Conservation (phyloP, 2,888 invertebrate genomes). For the Lottia gigantea region DNA sequence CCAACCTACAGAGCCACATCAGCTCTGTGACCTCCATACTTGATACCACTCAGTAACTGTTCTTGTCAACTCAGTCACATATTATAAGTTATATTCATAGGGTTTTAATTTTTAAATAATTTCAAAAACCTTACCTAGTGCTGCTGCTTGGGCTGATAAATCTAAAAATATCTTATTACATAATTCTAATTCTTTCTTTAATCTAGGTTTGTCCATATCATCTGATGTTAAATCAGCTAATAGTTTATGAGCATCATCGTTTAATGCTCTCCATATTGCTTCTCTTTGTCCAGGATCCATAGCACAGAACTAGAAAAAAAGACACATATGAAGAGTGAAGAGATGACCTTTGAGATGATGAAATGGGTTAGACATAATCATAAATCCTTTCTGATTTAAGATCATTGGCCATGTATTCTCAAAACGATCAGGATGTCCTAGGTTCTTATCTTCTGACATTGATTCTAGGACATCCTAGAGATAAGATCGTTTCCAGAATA, state of each 20-base stretch:
- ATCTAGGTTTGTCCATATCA: conserved; percentile 76
- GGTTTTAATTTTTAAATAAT: neutral
- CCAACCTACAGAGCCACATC: no score
- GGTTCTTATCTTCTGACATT: no score
- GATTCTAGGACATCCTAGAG: no score
- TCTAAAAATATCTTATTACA: conserved; percentile 94
- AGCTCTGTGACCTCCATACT: no score
- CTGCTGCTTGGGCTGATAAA: conserved; percentile 83
- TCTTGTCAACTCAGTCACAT: no score
- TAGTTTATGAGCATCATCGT: conserved; percentile 96
- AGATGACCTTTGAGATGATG: neutral
- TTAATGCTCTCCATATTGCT: conserved; percentile 86
- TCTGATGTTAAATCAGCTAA: conserved; percentile 91
- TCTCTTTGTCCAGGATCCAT: conserved; percentile 97
- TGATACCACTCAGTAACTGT: no score
- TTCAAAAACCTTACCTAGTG: conserved; percentile 54
- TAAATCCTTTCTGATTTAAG: no score
- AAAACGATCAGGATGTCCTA: no score
- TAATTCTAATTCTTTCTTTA: conserved; percentile 92
- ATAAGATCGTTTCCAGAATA: no score
- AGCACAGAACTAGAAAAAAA: conserved; percentile 80
- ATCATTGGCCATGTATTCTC: no score
- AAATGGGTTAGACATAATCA: neutral
- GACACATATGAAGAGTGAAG: neutral
- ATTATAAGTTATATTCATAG: neutral